These are phyloP conservation scores for Thryonomys swinderianus DNA, from an alignment of 2,113 vertebrate genomes.

Conservation along the genomic window DNA sequence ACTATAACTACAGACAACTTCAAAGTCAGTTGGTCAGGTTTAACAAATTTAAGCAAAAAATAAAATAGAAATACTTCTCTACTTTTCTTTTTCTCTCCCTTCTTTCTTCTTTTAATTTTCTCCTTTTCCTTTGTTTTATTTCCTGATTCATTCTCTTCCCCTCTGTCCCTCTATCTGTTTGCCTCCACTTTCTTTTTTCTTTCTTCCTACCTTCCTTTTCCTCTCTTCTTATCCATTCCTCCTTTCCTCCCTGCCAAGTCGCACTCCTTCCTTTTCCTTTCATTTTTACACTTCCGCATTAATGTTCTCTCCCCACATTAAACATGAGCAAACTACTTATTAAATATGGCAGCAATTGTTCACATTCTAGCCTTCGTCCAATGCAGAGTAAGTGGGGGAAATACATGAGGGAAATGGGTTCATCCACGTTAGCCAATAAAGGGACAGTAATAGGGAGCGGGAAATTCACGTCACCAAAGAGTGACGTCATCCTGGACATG, in stretches of 20 bases:
- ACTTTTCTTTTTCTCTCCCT: no score
- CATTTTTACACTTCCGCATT: not conserved
- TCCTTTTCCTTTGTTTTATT: no score
- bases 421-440: not conserved
- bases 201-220: no score
- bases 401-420: not conserved
- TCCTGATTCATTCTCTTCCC: accelerated
- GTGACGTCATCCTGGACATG: not conserved
- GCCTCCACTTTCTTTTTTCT: not conserved
- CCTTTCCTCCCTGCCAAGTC: no score
- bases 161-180: no score
- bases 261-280: not conserved
- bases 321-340: not conserved
- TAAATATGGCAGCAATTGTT: not conserved
- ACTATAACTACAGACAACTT: not conserved
- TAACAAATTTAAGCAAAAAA: not conserved
- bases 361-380: not conserved
- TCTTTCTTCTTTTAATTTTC: not conserved
- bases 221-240: no score
- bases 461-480: not conserved
- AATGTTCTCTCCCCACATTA: not conserved
- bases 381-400: not conserved
- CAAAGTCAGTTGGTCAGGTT: not conserved
- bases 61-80: not conserved
- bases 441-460: not conserved